Conservation (phyloP, 2,888 invertebrate species). For the Diachrysia chrysitis region DNA sequence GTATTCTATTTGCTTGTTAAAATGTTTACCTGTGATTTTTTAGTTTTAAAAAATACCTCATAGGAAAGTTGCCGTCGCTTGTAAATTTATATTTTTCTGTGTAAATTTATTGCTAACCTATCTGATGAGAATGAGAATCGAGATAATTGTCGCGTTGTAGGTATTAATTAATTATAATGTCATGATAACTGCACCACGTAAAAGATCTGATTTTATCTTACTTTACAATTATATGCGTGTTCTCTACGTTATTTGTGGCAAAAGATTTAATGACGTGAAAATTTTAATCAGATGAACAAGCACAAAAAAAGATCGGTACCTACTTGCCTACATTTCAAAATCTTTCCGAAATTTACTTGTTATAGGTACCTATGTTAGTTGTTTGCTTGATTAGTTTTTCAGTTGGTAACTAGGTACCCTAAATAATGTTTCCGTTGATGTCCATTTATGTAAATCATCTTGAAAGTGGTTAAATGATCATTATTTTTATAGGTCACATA, state of each 20-base stretch:
- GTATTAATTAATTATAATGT: not conserved
- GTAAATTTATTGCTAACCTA: not conserved
- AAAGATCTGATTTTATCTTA: not conserved
- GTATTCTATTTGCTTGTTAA: no score
- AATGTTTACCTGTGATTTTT: no score
- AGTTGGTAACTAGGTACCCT: not conserved
- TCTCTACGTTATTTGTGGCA: not conserved
- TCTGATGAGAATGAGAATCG: not conserved
- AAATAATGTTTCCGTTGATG: conserved; percentile 23
- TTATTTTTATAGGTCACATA: conserved; percentile 25
- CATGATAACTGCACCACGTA: not conserved
- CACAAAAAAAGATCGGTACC: not conserved
- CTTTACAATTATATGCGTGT: not conserved
- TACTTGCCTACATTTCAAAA: not conserved
- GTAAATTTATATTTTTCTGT: not conserved
- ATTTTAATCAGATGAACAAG: not conserved
- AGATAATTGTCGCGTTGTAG: not conserved
- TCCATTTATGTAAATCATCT: conserved; percentile 15
- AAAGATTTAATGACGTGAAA: not conserved
- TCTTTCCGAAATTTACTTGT: no score
- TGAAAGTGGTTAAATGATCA: conserved; percentile 23
- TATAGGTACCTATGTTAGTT: no score
- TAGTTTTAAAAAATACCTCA: no score
- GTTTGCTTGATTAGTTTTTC: not conserved
- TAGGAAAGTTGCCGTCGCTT: not conserved